These are phyloP conservation scores for Zelostemma sp. DNA, from an alignment of 1,140 invertebrate species.

Conservation along the genomic window DNA sequence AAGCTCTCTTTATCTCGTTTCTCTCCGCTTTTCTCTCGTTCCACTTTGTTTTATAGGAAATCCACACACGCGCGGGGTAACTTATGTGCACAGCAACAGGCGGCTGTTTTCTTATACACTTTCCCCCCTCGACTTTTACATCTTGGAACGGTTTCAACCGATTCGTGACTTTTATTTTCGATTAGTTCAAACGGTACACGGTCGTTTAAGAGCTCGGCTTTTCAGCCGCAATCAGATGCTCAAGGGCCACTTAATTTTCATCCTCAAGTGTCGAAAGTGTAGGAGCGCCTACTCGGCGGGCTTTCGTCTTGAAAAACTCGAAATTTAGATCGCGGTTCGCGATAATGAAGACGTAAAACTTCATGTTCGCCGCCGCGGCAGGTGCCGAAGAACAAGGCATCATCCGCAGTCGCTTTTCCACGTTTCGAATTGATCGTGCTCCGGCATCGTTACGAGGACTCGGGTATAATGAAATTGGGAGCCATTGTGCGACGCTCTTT, in stretches of 20 bases:
- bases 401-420: conserved; percentile 11
- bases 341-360: conserved; percentile 39
- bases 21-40: conserved; percentile 10
- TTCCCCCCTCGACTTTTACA: conserved; percentile 27
- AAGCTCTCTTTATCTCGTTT: neutral
- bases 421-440: conserved; percentile 25
- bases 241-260: too few species aligned
- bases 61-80: conserved; percentile 45
- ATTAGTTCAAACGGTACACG: neutral
- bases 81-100: conserved; percentile 65
- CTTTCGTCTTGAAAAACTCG: too few species aligned
- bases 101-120: conserved; percentile 49
- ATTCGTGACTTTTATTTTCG: neutral
- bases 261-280: too few species aligned
- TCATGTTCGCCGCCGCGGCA: conserved; percentile 34
- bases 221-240: too few species aligned
- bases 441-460: conserved; percentile 31
- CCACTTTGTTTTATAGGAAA: conserved; percentile 40
- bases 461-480: conserved; percentile 41
- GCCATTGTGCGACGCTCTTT: conserved; percentile 14
- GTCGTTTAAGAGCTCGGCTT: too few species aligned
- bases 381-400: conserved; percentile 31
- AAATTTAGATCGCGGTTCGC: conserved; percentile 5
- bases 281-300: too few species aligned
- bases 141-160: neutral